Evolutionary conservation across 2,797 vertebrate genomes (phyloP).

Genomic region (Ambastaia sidthimunki): DNA sequence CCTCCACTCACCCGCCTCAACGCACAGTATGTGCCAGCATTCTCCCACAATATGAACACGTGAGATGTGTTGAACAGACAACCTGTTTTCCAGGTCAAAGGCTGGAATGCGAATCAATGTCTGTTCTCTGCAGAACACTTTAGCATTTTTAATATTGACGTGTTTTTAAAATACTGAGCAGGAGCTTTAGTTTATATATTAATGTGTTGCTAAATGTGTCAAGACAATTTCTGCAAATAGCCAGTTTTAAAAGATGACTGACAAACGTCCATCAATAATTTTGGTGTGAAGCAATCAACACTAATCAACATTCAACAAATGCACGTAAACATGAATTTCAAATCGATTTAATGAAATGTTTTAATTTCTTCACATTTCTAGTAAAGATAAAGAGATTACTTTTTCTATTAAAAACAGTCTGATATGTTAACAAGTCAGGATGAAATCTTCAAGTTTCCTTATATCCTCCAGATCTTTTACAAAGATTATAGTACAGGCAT

Average conservation of each 20-base stretch:
- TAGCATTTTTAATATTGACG: too few relatives aligned
- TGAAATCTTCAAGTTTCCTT: constrained; percentile 72
- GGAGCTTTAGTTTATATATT: too few relatives aligned
- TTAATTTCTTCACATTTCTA: constrained; percentile 78
- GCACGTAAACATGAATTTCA: constrained; percentile 66
- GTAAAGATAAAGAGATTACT: constrained; percentile 80
- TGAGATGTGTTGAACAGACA: too few relatives aligned
- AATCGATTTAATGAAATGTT: constrained; percentile 85
- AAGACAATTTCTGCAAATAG: not conserved
- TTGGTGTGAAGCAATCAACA: constrained; percentile 3
- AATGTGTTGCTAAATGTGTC: too few relatives aligned
- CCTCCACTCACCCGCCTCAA: constrained; percentile 38
- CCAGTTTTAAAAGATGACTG: not conserved
- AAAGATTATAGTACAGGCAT: constrained; percentile 81
- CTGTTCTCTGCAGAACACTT: too few relatives aligned
- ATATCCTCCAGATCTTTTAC: constrained; percentile 68
- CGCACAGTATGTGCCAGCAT: constrained; percentile 45
- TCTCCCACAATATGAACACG: constrained; percentile 39
- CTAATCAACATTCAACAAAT: constrained; percentile 21
- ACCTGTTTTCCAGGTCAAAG: not conserved
- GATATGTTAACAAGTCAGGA: constrained; percentile 78
- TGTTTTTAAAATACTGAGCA: too few relatives aligned
- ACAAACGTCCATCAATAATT: not conserved
- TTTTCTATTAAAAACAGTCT: constrained; percentile 78
- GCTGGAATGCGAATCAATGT: not conserved